Evolutionary conservation across 1,140 invertebrate species (phyloP).

Genomic region (Pseudoatta argentina): DNA sequence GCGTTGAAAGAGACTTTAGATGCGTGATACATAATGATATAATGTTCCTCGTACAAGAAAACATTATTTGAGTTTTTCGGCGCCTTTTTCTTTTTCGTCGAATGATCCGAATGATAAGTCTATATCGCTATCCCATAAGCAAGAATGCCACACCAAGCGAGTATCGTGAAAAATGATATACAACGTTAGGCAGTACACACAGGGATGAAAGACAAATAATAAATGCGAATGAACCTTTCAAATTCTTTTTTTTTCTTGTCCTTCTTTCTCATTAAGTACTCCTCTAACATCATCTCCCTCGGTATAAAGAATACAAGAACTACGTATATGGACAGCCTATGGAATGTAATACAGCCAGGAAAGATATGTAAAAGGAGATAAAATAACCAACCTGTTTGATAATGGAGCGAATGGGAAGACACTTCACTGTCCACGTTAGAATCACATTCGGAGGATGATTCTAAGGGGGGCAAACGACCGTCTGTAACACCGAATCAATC

Average conservation of each 20-base stretch:
- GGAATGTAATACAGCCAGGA: constrained; percentile 73
- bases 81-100: background rate
- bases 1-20: constrained; percentile 11
- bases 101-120: constrained; percentile 26
- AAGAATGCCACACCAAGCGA: constrained; percentile 84
- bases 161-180: constrained; percentile 67
- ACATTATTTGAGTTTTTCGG: background rate
- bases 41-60: constrained; percentile 1
- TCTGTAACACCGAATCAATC: constrained; percentile 88
- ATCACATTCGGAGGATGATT: constrained; percentile 92
- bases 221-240: constrained; percentile 38
- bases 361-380: constrained; percentile 81
- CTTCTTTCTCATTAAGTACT: constrained; percentile 48
- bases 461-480: constrained; percentile 88
- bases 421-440: constrained; percentile 92
- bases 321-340: constrained; percentile 60
- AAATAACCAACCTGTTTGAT: constrained; percentile 90
- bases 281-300: constrained; percentile 57
- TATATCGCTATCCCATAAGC: constrained; percentile 60
- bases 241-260: constrained; percentile 18
- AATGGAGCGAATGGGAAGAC: constrained; percentile 93
- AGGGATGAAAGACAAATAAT: constrained; percentile 69
- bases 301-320: constrained; percentile 59
- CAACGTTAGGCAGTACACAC: constrained; percentile 74
- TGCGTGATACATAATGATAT: constrained; percentile 28